A percentile compares a stretch with the other conserved stretches of the same genome.
phyloP scores from a whole-genome alignment of 2,797 vertebrate genomes.

The Phrynocephalus forsythii region DNA sequence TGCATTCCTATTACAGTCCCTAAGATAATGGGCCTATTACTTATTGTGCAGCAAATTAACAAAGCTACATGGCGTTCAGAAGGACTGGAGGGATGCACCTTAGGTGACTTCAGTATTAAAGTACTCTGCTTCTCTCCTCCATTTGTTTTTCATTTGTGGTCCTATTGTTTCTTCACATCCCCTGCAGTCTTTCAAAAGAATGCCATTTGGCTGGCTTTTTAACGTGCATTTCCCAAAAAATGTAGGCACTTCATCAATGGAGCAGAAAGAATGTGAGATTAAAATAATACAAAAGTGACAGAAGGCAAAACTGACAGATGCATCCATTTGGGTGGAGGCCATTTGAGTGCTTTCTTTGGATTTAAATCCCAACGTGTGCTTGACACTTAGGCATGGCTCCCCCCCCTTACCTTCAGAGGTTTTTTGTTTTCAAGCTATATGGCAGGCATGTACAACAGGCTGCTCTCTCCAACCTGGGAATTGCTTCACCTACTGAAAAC shows the following conservation, averaged over 20 bases:
- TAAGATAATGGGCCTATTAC: background rate
- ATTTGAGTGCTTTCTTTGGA: too few relatives aligned
- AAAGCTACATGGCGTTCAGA: background rate
- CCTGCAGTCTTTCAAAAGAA: background rate
- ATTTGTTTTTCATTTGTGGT: background rate
- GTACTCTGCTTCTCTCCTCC: background rate
- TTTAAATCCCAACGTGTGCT: too few relatives aligned
- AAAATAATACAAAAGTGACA: background rate
- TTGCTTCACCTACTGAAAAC: too few relatives aligned
- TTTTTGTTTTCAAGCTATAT: too few relatives aligned
- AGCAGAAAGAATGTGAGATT: background rate
- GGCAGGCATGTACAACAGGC: too few relatives aligned
- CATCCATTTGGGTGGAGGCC: too few relatives aligned
- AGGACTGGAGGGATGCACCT: background rate
- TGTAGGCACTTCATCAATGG: background rate
- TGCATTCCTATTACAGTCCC: background rate
- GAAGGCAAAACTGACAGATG: too few relatives aligned
- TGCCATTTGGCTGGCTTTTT: background rate
- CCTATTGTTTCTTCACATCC: background rate
- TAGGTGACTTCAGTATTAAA: background rate
- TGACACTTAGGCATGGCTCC: too few relatives aligned
- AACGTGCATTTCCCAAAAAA: background rate
- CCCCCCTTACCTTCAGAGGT: too few relatives aligned
- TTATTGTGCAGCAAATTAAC: rapidly evolving
- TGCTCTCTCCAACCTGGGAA: too few relatives aligned